phyloP scores from a whole-genome alignment of 2,888 invertebrate species.

The Lasioglossum oenotherae region DNA sequence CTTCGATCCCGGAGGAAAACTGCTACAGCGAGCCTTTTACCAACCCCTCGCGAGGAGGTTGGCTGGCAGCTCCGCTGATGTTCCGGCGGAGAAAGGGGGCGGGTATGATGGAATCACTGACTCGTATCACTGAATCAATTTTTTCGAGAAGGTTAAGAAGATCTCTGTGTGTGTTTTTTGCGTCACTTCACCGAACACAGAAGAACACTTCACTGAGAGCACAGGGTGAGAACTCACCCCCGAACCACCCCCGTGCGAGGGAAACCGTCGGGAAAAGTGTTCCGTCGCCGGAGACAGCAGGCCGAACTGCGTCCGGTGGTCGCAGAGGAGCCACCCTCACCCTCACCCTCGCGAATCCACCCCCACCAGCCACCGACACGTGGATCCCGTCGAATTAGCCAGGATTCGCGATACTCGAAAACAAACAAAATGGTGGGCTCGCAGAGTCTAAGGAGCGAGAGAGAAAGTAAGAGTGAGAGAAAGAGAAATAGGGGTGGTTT shows the following conservation, averaged over 20 bases:
- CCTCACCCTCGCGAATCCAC: neutral
- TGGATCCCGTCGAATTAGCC: neutral
- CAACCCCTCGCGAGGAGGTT: neutral
- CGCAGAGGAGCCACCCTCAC: neutral
- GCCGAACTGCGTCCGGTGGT: neutral
- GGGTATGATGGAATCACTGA: neutral
- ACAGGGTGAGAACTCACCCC: neutral
- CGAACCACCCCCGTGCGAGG: neutral
- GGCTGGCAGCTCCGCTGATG: neutral
- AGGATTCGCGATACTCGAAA: neutral
- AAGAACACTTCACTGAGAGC: neutral
- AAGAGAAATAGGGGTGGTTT: neutral
- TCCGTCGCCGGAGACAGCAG: neutral
- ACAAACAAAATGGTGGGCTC: conserved; percentile 14
- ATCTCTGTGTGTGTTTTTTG: neutral
- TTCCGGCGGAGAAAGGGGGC: neutral
- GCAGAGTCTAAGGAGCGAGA: neutral
- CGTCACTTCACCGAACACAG: neutral
- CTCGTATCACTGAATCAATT: neutral
- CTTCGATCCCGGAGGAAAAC: neutral
- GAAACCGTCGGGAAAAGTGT: neutral
- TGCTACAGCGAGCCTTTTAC: neutral
- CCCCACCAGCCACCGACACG: conserved; percentile 6
- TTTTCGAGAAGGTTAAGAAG: neutral
- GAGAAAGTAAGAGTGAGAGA: neutral